Percentiles rank a stretch among this genome's conserved stretches.
These are phyloP conservation scores for Castor canadensis DNA, from an alignment of 2,113 vertebrate genomes.

Conservation along the genomic window DNA sequence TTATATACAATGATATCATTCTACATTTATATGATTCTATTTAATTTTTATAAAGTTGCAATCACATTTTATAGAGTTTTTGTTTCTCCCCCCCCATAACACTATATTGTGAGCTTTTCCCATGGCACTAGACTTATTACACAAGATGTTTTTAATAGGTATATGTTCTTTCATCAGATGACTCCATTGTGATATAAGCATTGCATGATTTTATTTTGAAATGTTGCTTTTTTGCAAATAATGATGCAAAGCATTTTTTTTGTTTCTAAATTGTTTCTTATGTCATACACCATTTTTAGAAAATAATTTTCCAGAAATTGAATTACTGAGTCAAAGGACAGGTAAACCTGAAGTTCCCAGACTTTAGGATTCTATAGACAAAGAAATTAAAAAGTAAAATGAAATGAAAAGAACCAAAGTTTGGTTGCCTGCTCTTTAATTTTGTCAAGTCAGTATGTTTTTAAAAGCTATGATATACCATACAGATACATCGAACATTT, in stretches of 20 bases:
- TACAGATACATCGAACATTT: background rate
- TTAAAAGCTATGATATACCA: background rate
- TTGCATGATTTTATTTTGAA: background rate
- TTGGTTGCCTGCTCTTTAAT: background rate
- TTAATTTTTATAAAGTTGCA: background rate
- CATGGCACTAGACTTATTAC: too few relatives aligned
- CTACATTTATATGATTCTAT: too few relatives aligned
- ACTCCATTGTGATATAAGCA: background rate
- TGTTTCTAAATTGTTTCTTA: background rate
- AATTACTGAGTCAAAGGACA: background rate
- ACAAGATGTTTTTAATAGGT: background rate
- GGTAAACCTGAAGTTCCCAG: background rate
- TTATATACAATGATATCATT: too few relatives aligned
- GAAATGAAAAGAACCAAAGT: background rate
- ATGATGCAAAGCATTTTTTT: background rate
- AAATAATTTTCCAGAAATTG: constrained; percentile 32
- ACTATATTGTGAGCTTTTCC: background rate
- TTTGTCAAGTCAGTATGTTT: background rate
- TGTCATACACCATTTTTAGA: background rate
- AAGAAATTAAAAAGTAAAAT: background rate
- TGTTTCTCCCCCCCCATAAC: background rate
- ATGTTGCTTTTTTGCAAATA: background rate
- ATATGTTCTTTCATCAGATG: background rate
- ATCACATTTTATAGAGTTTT: background rate
- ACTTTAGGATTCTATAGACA: background rate